Evolutionary conservation across 2,113 vertebrate genomes (phyloP).

Genomic region (Nansenia antarctica): DNA sequence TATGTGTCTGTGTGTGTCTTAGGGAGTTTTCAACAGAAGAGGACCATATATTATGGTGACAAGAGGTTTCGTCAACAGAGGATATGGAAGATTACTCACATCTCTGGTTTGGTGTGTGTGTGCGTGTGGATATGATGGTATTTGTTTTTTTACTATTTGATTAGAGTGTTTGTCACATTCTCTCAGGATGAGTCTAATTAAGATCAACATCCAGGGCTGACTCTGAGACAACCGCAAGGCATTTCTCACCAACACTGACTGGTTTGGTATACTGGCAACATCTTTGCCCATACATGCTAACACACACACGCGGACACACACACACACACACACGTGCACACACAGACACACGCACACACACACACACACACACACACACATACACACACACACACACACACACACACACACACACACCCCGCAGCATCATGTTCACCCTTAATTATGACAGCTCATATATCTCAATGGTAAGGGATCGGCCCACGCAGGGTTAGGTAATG

Average conservation of each 20-base stretch:
- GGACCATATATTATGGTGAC: constrained; percentile 66
- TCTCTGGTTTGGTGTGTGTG: constrained; percentile 10
- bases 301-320: constrained; percentile 1
- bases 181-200: constrained; percentile 46
- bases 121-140: constrained; percentile 16
- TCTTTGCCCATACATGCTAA: too few species aligned
- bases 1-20: constrained; percentile 24
- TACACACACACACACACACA: too few species aligned
- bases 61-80: constrained; percentile 64
- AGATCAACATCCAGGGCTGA: not conserved
- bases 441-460: too few species aligned
- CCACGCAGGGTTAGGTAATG: too few species aligned
- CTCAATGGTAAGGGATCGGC: too few species aligned
- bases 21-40: constrained; percentile 49
- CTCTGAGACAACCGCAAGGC: not conserved
- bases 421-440: too few species aligned
- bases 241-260: not conserved
- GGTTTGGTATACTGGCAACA: constrained; percentile 22
- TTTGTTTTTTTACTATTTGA: constrained; percentile 51
- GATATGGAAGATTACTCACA: constrained; percentile 56
- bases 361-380: too few species aligned
- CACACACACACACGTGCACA: constrained; percentile 5
- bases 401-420: too few species aligned
- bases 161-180: constrained; percentile 57
- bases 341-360: too few species aligned